A percentile compares a stretch with the other conserved stretches of the same genome.
Evolutionary conservation across 1,140 invertebrate species (phyloP).

Genomic region (Nixonia krombeini): DNA sequence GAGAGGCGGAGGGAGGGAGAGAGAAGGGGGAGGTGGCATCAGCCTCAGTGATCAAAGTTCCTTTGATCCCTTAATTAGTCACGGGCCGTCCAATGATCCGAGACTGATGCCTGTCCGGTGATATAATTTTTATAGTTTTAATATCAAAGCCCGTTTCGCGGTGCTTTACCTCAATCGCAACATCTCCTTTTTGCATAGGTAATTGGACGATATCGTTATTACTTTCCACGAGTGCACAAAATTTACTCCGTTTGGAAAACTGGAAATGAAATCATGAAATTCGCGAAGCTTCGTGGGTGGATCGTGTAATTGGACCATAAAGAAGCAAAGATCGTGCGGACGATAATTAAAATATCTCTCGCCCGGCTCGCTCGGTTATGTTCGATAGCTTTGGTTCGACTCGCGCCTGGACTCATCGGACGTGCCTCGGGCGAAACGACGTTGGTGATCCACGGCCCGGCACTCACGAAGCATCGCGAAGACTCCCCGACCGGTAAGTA

Average conservation of each 20-base stretch:
- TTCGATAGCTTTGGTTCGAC: constrained; percentile 56
- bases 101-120: constrained; percentile 23
- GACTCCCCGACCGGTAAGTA: not conserved
- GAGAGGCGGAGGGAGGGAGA: constrained; percentile 52
- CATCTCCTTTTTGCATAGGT: too few species aligned
- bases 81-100: constrained; percentile 64
- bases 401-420: constrained; percentile 51
- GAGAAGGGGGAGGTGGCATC: constrained; percentile 38
- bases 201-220: too few species aligned
- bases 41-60: constrained; percentile 34
- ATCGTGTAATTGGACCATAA: constrained; percentile 53
- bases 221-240: too few species aligned
- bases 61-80: constrained; percentile 71
- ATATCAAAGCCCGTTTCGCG: too few species aligned
- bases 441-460: constrained; percentile 59
- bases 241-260: too few species aligned
- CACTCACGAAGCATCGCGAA: constrained; percentile 49
- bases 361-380: constrained; percentile 35
- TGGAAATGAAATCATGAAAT: constrained; percentile 24
- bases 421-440: constrained; percentile 57
- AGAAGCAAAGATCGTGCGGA: constrained; percentile 55
- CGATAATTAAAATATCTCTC: constrained; percentile 64
- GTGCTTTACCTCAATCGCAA: too few species aligned
- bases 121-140: not conserved
- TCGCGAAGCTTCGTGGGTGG: constrained; percentile 33